A percentile compares a stretch with the other conserved stretches of the same genome.
These are phyloP conservation scores for Auanema sp. DNA, from an alignment of 2,888 invertebrate genomes.

Conservation along the genomic window DNA sequence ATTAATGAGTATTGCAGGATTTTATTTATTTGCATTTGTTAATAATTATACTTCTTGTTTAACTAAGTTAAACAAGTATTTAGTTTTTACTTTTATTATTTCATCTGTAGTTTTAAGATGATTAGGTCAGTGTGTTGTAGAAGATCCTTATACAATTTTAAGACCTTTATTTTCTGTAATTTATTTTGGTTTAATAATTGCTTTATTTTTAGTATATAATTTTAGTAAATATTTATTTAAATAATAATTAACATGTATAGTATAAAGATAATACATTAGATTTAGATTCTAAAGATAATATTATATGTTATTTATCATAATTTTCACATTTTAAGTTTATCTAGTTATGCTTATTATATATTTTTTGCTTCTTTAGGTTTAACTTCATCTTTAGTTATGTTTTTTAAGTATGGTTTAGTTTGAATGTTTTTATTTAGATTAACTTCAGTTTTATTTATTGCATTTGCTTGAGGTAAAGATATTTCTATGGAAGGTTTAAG, in stretches of 20 bases:
- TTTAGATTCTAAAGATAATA: conserved; percentile 45
- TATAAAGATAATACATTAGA: conserved; percentile 42
- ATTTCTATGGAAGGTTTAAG: conserved; percentile 51
- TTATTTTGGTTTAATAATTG: conserved; percentile 44
- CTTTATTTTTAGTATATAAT: conserved; percentile 39
- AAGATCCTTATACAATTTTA: conserved; percentile 43
- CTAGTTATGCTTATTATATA: conserved; percentile 50
- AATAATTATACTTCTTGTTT: conserved; percentile 47
- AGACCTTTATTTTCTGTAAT: conserved; percentile 45
- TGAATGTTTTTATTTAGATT: conserved; percentile 44
- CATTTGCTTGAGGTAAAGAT: conserved; percentile 51
- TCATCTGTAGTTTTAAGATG: conserved; percentile 42
- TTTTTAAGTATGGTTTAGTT: conserved; percentile 51
- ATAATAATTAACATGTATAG: conserved; percentile 38
- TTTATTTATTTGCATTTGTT: conserved; percentile 51
- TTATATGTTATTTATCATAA: conserved; percentile 49
- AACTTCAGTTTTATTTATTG: conserved; percentile 45
- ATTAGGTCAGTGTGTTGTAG: conserved; percentile 45
- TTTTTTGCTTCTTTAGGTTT: conserved; percentile 47
- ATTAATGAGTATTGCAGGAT: conserved; percentile 54
- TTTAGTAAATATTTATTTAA: conserved; percentile 37
- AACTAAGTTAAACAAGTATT: conserved; percentile 40
- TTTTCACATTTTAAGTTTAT: conserved; percentile 56
- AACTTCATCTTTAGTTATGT: conserved; percentile 49
- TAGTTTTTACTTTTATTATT: conserved; percentile 45